These are phyloP conservation scores for Drosophila koepferae DNA, from an alignment of 2,888 invertebrate genomes.

Conservation along the genomic window DNA sequence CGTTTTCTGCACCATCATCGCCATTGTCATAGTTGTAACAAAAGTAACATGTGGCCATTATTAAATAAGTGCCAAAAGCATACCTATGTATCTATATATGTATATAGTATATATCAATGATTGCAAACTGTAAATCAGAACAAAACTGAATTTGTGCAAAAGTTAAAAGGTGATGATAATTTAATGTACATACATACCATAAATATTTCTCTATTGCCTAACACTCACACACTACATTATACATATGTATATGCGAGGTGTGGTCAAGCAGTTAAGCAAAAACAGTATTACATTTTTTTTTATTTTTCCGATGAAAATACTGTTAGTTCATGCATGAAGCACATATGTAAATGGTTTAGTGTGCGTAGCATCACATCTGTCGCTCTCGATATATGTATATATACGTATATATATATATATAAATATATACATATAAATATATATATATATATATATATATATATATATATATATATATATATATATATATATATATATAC, in stretches of 20 bases:
- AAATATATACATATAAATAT: background rate
- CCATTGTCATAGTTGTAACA: conserved; percentile 51
- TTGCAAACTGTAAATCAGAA: too few relatives aligned
- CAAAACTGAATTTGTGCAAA: background rate
- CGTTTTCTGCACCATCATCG: background rate
- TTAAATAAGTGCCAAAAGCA: conserved; percentile 63
- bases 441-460: conserved; percentile 5
- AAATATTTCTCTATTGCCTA: background rate
- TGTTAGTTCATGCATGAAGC: background rate
- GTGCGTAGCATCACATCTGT: background rate
- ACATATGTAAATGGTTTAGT: background rate
- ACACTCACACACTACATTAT: background rate
- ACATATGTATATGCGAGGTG: background rate
- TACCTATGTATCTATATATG: background rate
- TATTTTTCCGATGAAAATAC: background rate
- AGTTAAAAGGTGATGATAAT: too few relatives aligned
- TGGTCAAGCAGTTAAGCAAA: background rate
- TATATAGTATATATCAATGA: too few relatives aligned
- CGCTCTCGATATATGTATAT: background rate
- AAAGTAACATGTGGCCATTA: conserved; percentile 57
- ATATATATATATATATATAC: conserved; percentile 5
- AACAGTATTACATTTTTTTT: conserved; percentile 14
- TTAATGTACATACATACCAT: background rate
- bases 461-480: conserved; percentile 3
- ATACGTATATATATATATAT: conserved; percentile 4